phyloP scores from a whole-genome alignment of 2,797 vertebrate genomes.

The Sebastes trivittatus region DNA sequence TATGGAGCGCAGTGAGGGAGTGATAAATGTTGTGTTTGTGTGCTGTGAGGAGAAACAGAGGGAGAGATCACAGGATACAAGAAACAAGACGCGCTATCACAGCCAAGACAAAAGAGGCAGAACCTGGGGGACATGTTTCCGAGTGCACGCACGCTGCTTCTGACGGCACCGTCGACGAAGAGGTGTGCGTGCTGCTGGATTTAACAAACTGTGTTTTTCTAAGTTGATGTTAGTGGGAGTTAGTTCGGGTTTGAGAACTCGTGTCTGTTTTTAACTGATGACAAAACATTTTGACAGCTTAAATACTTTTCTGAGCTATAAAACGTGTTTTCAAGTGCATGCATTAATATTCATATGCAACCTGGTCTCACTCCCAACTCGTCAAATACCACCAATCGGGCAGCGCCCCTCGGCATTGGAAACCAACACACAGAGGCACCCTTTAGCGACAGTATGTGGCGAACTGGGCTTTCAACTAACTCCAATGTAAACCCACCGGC shows the following conservation, averaged over 20 bases:
- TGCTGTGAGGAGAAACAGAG: conserved; percentile 51
- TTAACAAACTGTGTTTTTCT: not conserved
- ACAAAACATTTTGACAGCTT: not conserved
- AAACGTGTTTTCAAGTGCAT: not conserved
- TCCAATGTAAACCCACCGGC: too few relatives aligned
- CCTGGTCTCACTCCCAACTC: too few relatives aligned
- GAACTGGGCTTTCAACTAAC: too few relatives aligned
- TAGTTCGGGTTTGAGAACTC: not conserved
- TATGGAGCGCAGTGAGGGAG: conserved; percentile 47
- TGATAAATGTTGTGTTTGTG: conserved; percentile 66
- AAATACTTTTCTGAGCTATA: not conserved
- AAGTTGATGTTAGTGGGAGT: not conserved
- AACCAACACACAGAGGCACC: too few relatives aligned
- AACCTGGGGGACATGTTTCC: conserved; percentile 65
- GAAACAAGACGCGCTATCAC: conserved; percentile 57
- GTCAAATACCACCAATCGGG: too few relatives aligned
- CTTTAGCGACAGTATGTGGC: too few relatives aligned
- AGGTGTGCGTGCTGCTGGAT: not conserved
- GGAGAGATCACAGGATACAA: conserved; percentile 71
- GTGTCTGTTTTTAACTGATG: not conserved
- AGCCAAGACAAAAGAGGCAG: conserved; percentile 61
- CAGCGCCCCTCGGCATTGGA: too few relatives aligned
- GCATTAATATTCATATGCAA: not conserved
- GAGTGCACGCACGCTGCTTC: conserved; percentile 38
- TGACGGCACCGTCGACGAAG: conserved; percentile 21